Conservation (phyloP, 2,113 vertebrate species). For the Corydoras sp. region DNA sequence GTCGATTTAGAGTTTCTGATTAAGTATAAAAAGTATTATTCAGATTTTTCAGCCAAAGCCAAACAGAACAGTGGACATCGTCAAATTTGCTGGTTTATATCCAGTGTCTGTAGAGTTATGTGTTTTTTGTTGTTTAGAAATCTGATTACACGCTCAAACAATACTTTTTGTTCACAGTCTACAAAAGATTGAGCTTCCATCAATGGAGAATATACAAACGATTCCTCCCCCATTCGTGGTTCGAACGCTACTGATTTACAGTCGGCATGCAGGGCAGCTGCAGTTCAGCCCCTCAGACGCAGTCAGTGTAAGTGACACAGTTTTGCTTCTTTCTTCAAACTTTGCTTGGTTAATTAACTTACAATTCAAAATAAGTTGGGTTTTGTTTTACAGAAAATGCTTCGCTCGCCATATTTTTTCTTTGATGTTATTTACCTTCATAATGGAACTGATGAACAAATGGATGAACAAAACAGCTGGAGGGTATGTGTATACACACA, state of each 20-base stretch:
- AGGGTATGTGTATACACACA: constrained; percentile 63
- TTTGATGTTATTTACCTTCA: constrained; percentile 85
- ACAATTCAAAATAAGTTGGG: neutral
- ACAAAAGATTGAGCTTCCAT: constrained; percentile 86
- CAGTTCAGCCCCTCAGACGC: constrained; percentile 77
- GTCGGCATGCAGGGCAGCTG: constrained; percentile 76
- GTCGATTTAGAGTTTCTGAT: no score
- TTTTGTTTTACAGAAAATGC: constrained; percentile 76
- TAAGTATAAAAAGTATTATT: no score
- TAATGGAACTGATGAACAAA: constrained; percentile 78
- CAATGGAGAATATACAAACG: constrained; percentile 84
- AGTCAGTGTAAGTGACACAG: constrained; percentile 68
- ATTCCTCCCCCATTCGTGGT: constrained; percentile 87
- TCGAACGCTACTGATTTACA: constrained; percentile 82
- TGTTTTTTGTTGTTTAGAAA: no score
- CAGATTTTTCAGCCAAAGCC: no score
- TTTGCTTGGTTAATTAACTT: neutral
- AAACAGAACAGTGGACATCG: no score
- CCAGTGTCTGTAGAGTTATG: no score
- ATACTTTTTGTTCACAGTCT: constrained; percentile 60
- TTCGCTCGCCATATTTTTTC: constrained; percentile 91
- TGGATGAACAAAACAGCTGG: constrained; percentile 75
- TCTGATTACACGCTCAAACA: neutral
- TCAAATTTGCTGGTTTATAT: no score
- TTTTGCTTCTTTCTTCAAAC: neutral